These are phyloP conservation scores for Sebastes oblongus DNA, from an alignment of 2,797 vertebrate species.

Conservation along the genomic window DNA sequence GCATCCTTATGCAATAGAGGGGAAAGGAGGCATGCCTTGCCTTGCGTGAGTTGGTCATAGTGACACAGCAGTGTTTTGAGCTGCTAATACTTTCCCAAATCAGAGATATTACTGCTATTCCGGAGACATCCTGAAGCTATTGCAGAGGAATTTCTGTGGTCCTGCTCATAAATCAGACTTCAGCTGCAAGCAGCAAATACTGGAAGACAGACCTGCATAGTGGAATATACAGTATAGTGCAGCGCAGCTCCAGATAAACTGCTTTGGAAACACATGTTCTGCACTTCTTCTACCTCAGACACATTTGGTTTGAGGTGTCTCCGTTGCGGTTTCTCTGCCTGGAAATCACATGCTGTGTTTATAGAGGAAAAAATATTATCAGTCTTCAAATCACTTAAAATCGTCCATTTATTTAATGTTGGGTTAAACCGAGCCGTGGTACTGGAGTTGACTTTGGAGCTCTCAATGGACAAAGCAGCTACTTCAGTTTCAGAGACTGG, in stretches of 20 bases:
- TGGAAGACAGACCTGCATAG: constrained; percentile 22
- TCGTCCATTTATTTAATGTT: constrained; percentile 6
- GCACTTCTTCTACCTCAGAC: constrained; percentile 35
- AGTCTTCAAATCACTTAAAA: background rate
- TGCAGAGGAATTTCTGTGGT: constrained; percentile 73
- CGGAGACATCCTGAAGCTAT: constrained; percentile 79
- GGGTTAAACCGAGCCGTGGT: background rate
- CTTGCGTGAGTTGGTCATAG: constrained; percentile 52
- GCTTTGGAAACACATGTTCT: constrained; percentile 42
- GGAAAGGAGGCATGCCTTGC: background rate
- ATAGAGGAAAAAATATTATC: background rate
- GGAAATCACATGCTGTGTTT: constrained; percentile 27
- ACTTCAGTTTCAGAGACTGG: constrained; percentile 11
- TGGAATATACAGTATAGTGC: constrained; percentile 32
- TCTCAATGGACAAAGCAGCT: constrained; percentile 19
- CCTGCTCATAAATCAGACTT: constrained; percentile 71
- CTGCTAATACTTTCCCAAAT: constrained; percentile 72
- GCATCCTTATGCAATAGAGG: background rate
- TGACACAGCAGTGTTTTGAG: constrained; percentile 57
- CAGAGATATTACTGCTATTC: constrained; percentile 63
- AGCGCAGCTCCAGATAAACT: constrained; percentile 16
- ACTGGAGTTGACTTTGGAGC: constrained; percentile 24
- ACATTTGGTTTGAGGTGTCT: constrained; percentile 31
- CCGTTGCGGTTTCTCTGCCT: constrained; percentile 14
- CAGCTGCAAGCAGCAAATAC: constrained; percentile 49